Base-by-base conservation (phyloP, 2,797 vertebrate genomes). In the Acanthurus lineatus region DNA sequence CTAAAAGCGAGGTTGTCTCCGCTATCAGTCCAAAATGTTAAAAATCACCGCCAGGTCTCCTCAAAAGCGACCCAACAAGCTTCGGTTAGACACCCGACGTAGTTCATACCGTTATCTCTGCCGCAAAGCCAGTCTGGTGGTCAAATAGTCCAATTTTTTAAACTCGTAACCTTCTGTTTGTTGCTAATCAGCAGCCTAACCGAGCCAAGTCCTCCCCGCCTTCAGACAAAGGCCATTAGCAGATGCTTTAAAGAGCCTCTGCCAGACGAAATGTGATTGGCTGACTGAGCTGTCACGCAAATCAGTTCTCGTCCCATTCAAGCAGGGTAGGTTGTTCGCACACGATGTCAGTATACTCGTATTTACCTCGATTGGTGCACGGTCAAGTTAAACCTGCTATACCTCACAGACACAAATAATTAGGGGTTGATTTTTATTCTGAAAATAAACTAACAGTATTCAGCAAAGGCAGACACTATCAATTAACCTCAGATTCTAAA, bases 161-260 rank as follows among this genome's bases (percentile, higher is more conserved):
- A 95, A 96, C 95, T 96, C 95, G 95, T 94, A 95, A 95, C 94
- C 96, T 94, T 96, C 94, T 94, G 93, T 92, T 96, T 95, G 93
- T 93, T 92, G 92, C 93, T 94, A 94, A 91, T 92, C 92, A 86
- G 88, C 93, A 95, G 94, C 92, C 94, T 85, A 95, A 90, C 93
- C 58, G 80, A 89, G 79, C 70, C 81, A 53, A 68, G 25, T 86
- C 69, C 38, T 80, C 82, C 94, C 94, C 94, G 89, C 94, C 95
- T 89, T 89, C 90, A 72, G 51, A 88, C 88, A 85, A 91, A 87
- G 85, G 64, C 91, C 85, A 96, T 96, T 96, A 90, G 94, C 85
- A 74, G 86, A 89, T 60, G 86, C 88, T 82, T 95, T 94, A 94
- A 95, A 94, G 93, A 93, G 84, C 88, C 59, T 70, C 61, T 9